Evolutionary conservation across 2,113 vertebrate species (phyloP).

Genomic region (Melanerpes formicivorus): DNA sequence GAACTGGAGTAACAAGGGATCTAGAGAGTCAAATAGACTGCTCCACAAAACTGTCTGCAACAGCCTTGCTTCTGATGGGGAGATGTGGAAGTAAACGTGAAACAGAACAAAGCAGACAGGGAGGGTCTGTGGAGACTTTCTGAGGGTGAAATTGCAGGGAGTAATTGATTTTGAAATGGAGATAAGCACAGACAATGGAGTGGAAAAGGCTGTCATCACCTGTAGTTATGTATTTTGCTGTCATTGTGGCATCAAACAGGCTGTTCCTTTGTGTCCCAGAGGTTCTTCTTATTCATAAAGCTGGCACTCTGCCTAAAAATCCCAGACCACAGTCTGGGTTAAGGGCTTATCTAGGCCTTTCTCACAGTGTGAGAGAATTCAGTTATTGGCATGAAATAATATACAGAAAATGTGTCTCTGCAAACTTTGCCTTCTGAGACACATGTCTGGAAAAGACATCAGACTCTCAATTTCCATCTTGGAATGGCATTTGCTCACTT

Average conservation of each 20-base stretch:
- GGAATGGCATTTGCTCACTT: background rate
- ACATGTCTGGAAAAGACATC: conserved; percentile 1
- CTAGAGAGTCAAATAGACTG: fast-evolving
- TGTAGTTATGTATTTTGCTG: background rate
- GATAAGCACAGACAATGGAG: background rate
- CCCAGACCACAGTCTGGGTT: background rate
- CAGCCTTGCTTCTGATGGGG: background rate
- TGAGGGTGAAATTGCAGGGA: background rate
- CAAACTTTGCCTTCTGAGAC: background rate
- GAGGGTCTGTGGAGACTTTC: background rate
- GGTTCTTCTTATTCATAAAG: background rate
- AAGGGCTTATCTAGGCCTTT: background rate
- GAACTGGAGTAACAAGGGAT: background rate
- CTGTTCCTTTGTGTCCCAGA: background rate
- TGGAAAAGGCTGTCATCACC: background rate
- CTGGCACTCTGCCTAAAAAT: background rate
- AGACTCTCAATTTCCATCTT: background rate
- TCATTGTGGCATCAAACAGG: background rate
- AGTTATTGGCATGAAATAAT: background rate
- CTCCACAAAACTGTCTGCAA: background rate
- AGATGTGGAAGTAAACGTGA: background rate
- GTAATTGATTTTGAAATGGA: background rate
- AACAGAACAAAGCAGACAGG: background rate
- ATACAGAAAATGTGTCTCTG: background rate
- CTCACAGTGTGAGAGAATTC: background rate